Base-by-base conservation (phyloP, 2,797 vertebrate species). In the Phoebastria nigripes region DNA sequence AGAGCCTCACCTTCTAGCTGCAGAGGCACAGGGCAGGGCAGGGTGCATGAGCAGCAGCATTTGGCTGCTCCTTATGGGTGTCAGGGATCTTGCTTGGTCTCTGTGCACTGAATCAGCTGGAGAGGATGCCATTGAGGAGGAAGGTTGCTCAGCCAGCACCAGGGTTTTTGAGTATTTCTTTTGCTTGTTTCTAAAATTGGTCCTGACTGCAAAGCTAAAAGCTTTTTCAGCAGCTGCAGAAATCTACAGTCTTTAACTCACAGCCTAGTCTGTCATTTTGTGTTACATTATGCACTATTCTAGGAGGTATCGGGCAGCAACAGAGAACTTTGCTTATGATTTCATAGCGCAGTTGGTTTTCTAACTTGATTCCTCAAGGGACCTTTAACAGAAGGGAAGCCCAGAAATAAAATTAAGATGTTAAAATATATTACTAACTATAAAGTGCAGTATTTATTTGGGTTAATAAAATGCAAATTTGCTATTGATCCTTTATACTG, bases 171-270 rank as follows among this genome's bases (percentile, higher is more conserved):
- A 67, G 9, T 55, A n/a, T 62, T 76, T 76, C 25, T 55, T 92
- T 80, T 71, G 16, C 26, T 90, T 1, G 0, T 89, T 93, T 87
- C 52, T 80, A 71, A 78, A 89, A 78, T 37, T 1, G 4, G 44
- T 83, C 56, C 37, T 41, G 56, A 59, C 58, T 87, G 9, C 1
- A 52, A 94, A 96, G 67, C 69, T 56, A 66, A 61, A 74, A 59
- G 72, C 26, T 82, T 62, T 71, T 82, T 51, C 65, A 91, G 80
- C 28, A 93, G 90, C 88, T 90, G 90, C 42, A 94, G 59, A 88
- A 90, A 93, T 73, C 26, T 47, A 41, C 18, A 63, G 77, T 55
- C 33, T 90, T 65, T 9, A 84, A 71, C 74, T 94, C 55, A 35
- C 39, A 58, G 86, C 33, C 26, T 49, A 29, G 29, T 67, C 29